A percentile compares a stretch with the other conserved stretches of the same genome.
phyloP scores from a whole-genome alignment of 2,888 invertebrate genomes.

The Ormyrus pomaceus region DNA sequence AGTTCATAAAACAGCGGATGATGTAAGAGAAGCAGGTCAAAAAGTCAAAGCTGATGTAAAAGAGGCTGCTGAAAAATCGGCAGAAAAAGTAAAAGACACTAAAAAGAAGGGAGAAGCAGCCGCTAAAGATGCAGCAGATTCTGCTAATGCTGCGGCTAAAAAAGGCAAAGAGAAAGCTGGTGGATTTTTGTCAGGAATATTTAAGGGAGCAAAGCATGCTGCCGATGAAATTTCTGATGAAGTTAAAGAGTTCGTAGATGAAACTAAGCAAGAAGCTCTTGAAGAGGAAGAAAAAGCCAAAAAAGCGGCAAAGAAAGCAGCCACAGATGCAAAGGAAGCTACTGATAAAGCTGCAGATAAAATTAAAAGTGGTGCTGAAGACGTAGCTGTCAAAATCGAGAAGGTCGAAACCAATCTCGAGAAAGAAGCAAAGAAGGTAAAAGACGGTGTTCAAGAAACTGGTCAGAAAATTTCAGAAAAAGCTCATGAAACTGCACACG shows the following conservation, averaged over 20 bases:
- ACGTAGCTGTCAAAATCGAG: not conserved
- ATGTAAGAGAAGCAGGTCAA: conserved; percentile 50
- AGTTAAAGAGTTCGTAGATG: conserved; percentile 45
- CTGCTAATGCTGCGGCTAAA: conserved; percentile 66
- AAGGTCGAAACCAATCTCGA: not conserved
- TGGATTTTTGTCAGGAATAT: conserved; percentile 66
- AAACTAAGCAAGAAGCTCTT: conserved; percentile 37
- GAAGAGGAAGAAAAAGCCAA: conserved; percentile 56
- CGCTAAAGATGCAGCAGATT: conserved; percentile 1
- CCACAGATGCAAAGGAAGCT: conserved; percentile 64
- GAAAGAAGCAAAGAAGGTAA: not conserved
- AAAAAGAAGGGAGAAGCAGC: not conserved
- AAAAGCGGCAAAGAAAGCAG: conserved; percentile 60
- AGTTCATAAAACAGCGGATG: conserved; percentile 3
- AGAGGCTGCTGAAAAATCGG: conserved; percentile 9
- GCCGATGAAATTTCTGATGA: conserved; percentile 61
- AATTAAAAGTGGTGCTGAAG: conserved; percentile 62
- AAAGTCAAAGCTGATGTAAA: conserved; percentile 36
- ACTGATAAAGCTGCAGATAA: conserved; percentile 62
- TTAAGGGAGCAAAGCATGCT: conserved; percentile 65
- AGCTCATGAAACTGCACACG: conserved; percentile 55
- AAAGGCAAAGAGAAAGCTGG: conserved; percentile 23
- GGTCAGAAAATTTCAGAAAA: not conserved
- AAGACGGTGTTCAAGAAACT: conserved; percentile 41
- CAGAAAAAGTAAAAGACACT: not conserved